Base-by-base conservation (phyloP, 1,140 invertebrate species). In the Monomorium pharaonis region DNA sequence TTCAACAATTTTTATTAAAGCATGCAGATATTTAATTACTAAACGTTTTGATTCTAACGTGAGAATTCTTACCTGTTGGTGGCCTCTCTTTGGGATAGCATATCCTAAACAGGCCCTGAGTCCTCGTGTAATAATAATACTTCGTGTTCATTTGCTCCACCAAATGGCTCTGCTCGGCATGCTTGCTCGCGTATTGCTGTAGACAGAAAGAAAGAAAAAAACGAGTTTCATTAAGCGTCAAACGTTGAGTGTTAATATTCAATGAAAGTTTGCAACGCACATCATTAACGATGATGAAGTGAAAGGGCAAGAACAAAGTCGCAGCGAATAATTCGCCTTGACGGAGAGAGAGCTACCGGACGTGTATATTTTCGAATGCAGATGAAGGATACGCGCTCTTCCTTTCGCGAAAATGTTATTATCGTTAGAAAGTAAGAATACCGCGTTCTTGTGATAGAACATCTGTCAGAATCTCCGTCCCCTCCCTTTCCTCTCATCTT, bases 31-130 rank as follows among this genome's bases (percentile, higher is more conserved):
- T 51, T 54, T 51, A 9, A 51, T 54, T n/a, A 54, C 1, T 69
- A 70, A 44, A 80, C 4, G 12, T 10, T 54, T 0, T 24, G 9
- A 7, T 44, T 54, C 44, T 24, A 18, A 14, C 7, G 16, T 60
- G 10, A 2, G 2, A 3, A 49, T 72, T 42, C 95, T 96, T 96
- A 98, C 98, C 97, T 93, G 97, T 97, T 27, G 97, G 97, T 62
- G 98, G 98, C 88, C 97, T 96, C 92, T 98, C 97, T 94, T 98
- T 98, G 30, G 98, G 98, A 94, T 98, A 99, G 92, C 98, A 99
- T 94, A 98, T 97, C 92, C 98, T 96, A 95, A 99, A 99, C 5
- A 99, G 96, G 90, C 98, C 98, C 91, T 98, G 97, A 88, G 98
- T 98, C 92, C 98, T 97, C 51, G 98, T 98, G 94, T 97, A 98